Base-by-base conservation (phyloP, 2,797 vertebrate genomes). In the Anolis apletophallus region DNA sequence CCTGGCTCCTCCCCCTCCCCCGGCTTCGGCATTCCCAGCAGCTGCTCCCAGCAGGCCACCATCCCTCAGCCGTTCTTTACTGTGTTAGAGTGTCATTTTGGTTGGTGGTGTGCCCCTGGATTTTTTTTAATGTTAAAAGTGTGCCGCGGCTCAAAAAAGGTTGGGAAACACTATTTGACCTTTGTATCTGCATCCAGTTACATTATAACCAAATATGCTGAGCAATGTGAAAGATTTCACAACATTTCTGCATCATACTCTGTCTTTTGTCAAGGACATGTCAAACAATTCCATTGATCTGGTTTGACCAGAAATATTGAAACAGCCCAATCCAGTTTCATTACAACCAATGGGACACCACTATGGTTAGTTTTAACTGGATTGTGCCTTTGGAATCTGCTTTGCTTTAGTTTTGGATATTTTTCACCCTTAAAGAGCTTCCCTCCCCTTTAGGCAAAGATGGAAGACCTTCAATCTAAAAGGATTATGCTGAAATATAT, bases 211-310 rank as follows among this genome's bases (percentile, higher is more conserved):
- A 29, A 21, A 87, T 10, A n/a, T 17, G 46, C 32, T 26, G 40
- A n/a, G n/a, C 52, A 34, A 5, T 71, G 54, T 12, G 29, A 21
- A 34, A 12, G 9, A 16, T 85, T 92, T 89, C 0, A 40, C 82
- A 74, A 80, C 75, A 0, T 0, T 16, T 36, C 23, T 36, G 32
- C 9, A 40, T 83, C 12, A 69, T 69, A 7, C 17, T 3, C 29
- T 26, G 19, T 85, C 50, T 26, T 69, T 78, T 55, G 26, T 54
- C 29, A n/a, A 2, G 26, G 61, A 77, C 55, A 5, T 67, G 23
- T 76, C 59, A 76, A 76, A 29, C 46, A 64, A 67, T 36, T 23
- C n/a, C 23, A 29, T n/a, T 55, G 40, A 16, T 50, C 19, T 75
- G 9, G 59, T 54, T 85, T 40, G 21, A 77, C 23, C 2, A 26